These are phyloP conservation scores for Mythimna impura DNA, from an alignment of 2,888 invertebrate species.

Conservation along the genomic window DNA sequence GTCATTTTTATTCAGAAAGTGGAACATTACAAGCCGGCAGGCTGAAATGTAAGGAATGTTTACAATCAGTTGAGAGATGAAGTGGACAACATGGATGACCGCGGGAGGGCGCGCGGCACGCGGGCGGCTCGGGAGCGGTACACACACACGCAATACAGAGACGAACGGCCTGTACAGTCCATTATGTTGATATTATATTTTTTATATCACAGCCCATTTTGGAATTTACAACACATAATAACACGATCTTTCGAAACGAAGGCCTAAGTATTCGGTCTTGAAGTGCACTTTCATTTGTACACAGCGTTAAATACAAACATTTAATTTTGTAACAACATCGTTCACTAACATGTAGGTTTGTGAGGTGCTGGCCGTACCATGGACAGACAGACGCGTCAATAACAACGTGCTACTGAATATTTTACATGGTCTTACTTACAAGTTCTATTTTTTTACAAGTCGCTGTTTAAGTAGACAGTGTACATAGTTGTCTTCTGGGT, in stretches of 20 bases:
- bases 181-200: conserved; percentile 91
- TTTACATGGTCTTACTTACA: conserved; percentile 30
- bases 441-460: conserved; percentile 42
- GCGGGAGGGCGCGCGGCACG: conserved; percentile 41
- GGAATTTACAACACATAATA: conserved; percentile 92
- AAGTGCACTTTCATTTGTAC: conserved; percentile 91
- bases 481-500: conserved; percentile 54
- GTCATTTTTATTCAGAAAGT: conserved; percentile 1
- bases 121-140: conserved; percentile 74
- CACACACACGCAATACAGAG: conserved; percentile 85
- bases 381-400: conserved; percentile 65
- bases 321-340: conserved; percentile 85
- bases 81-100: conserved; percentile 17
- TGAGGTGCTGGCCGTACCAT: conserved; percentile 77
- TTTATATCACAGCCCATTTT: conserved; percentile 95
- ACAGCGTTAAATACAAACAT: conserved; percentile 89
- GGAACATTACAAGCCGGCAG: conserved; percentile 18
- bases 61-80: conserved; percentile 37
- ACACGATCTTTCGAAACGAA: conserved; percentile 87
- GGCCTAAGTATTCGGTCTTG: conserved; percentile 85
- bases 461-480: conserved; percentile 50
- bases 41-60: conserved; percentile 39
- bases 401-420: conserved; percentile 56
- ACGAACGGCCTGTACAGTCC: conserved; percentile 93
- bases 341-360: conserved; percentile 82